Percentiles rank a stretch among this genome's conserved stretches.
Evolutionary conservation across 2,113 vertebrate species (phyloP).

Genomic region (Lanius ludovicianus): DNA sequence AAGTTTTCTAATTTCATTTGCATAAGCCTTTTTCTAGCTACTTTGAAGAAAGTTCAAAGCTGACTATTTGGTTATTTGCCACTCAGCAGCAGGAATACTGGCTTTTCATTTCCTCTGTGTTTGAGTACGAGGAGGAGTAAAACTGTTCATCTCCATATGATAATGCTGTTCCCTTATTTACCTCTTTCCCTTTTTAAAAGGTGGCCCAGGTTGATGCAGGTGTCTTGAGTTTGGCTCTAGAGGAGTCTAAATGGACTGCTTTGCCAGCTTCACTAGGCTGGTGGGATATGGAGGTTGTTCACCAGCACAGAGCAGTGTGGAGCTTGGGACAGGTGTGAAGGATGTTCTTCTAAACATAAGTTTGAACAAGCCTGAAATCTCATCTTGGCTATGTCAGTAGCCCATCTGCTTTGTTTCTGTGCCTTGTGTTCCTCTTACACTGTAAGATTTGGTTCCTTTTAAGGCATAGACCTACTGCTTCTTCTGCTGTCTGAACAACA

Average conservation of each 20-base stretch:
- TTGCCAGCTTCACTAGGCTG: background rate
- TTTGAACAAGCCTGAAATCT: background rate
- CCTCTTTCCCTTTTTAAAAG: background rate
- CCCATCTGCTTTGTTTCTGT: background rate
- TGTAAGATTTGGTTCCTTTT: background rate
- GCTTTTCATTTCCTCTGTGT: constrained; percentile 26
- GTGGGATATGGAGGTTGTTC: background rate
- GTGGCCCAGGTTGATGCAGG: background rate
- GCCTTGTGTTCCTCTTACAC: background rate
- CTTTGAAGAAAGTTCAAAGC: constrained; percentile 64
- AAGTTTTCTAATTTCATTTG: constrained; percentile 67
- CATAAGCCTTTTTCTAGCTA: constrained; percentile 47
- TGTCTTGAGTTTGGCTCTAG: background rate
- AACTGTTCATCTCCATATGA: constrained; percentile 1
- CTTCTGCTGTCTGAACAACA: background rate
- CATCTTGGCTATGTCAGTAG: background rate
- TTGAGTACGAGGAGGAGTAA: constrained; percentile 12
- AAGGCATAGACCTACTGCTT: background rate
- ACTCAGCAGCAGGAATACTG: constrained; percentile 20
- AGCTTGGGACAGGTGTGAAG: background rate
- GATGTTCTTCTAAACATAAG: background rate
- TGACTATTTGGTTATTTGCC: constrained; percentile 34
- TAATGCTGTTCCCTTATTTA: constrained; percentile 22
- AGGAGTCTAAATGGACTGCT: background rate
- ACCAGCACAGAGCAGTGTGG: background rate